These are phyloP conservation scores for Drosophila repleta DNA, from an alignment of 1,140 invertebrate genomes.

Conservation along the genomic window DNA sequence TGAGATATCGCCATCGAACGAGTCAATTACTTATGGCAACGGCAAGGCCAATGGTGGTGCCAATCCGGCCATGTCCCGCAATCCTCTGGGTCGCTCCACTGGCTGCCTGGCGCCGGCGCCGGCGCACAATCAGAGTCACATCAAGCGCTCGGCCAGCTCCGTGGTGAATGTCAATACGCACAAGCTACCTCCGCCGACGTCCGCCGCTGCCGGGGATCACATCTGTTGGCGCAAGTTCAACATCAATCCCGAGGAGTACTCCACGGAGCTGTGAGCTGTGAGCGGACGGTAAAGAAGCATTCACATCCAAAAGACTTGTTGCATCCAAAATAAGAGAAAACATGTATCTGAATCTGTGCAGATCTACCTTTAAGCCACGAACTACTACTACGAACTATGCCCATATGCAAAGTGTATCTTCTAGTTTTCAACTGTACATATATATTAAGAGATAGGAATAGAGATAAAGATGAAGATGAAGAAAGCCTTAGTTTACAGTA, in stretches of 20 bases:
- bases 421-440: slow-evolving; percentile 75
- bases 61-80: slow-evolving; percentile 60
- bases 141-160: slow-evolving; percentile 72
- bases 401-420: slow-evolving; percentile 75
- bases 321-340: slow-evolving; percentile 71
- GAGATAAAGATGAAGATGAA: not conserved
- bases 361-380: slow-evolving; percentile 63
- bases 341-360: slow-evolving; percentile 68
- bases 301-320: slow-evolving; percentile 81
- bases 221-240: slow-evolving; percentile 83
- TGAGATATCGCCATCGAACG: slow-evolving; percentile 80
- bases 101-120: slow-evolving; percentile 56
- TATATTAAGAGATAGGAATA: not conserved
- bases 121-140: slow-evolving; percentile 43
- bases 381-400: slow-evolving; percentile 55
- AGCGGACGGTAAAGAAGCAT: slow-evolving; percentile 57
- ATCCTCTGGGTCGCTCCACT: slow-evolving; percentile 71
- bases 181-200: slow-evolving; percentile 67
- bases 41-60: slow-evolving; percentile 37
- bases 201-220: slow-evolving; percentile 67
- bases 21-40: slow-evolving; percentile 77
- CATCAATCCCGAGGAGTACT: slow-evolving; percentile 81
- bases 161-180: slow-evolving; percentile 70
- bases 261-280: slow-evolving; percentile 77
- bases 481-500: slow-evolving; percentile 33